phyloP scores from a whole-genome alignment of 2,888 invertebrate species.

The Fragum sueziense region DNA sequence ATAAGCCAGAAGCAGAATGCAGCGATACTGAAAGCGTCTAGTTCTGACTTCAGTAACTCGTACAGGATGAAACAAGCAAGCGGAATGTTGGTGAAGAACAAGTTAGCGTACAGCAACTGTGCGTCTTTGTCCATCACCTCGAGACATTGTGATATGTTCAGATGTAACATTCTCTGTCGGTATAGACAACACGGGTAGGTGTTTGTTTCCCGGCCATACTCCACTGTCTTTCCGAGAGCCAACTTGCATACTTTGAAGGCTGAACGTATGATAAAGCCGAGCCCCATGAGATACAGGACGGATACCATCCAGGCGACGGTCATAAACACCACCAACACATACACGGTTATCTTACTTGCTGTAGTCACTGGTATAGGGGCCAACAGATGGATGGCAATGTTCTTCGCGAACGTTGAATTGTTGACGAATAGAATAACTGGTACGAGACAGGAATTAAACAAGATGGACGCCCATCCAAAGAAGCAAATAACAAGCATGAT shows the following conservation, averaged over 20 bases:
- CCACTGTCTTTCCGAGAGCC: background rate
- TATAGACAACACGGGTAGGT: constrained; percentile 11
- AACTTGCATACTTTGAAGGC: constrained; percentile 14
- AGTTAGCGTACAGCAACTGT: constrained; percentile 12
- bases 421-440: background rate
- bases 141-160: constrained; percentile 4
- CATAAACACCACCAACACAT: background rate
- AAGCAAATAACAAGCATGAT: background rate
- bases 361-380: background rate
- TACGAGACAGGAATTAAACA: background rate
- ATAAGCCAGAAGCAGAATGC: constrained; percentile 8
- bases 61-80: constrained; percentile 14
- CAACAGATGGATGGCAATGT: background rate
- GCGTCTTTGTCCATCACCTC: constrained; percentile 17
- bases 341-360: background rate
- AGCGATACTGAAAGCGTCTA: background rate
- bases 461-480: background rate
- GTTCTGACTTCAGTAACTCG: constrained; percentile 4
- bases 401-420: background rate
- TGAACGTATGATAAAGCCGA: background rate
- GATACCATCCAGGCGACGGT: constrained; percentile 23
- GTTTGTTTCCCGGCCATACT: background rate
- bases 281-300: background rate
- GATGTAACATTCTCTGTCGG: constrained; percentile 8
- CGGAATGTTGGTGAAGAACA: constrained; percentile 18